Conservation (phyloP, 2,888 invertebrate species). For the Tetragonula carbonaria region DNA sequence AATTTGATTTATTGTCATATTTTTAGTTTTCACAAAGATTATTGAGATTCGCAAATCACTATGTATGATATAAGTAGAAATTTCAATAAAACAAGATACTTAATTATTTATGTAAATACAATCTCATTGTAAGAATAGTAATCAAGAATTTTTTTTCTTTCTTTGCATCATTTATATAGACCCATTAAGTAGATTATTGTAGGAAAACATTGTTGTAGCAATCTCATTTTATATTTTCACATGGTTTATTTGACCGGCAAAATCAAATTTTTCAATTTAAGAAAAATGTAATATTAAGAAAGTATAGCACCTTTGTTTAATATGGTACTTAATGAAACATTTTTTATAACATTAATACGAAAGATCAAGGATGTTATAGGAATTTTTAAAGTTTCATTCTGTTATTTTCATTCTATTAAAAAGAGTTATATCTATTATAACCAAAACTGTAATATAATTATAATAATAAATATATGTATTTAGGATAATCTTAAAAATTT, state of each 20-base stretch:
- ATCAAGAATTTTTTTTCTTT: not conserved
- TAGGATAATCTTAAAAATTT: no score
- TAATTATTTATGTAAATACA: not conserved
- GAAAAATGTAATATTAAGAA: not conserved
- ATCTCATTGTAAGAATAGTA: not conserved
- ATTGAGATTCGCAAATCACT: slow-evolving; percentile 25
- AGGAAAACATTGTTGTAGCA: not conserved
- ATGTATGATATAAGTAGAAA: not conserved
- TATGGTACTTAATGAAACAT: not conserved
- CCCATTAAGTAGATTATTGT: not conserved
- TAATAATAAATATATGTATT: not conserved
- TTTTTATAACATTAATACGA: not conserved
- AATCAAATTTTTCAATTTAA: not conserved
- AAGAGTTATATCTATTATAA: no score
- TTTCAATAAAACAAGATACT: no score
- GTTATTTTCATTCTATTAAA: not conserved
- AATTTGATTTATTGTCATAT: not conserved
- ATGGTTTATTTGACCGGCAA: not conserved
- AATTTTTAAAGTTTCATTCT: not conserved
- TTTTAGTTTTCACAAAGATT: not conserved
- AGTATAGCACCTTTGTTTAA: not conserved
- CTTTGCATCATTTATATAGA: not conserved
- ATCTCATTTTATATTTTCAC: not conserved
- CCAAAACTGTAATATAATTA: not conserved
- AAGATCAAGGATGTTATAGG: not conserved